Evolutionary conservation across 2,113 vertebrate genomes (phyloP), one percentile per base, ranked within the genome.

Genomic region (Puffinus mauretanicus): DNA sequence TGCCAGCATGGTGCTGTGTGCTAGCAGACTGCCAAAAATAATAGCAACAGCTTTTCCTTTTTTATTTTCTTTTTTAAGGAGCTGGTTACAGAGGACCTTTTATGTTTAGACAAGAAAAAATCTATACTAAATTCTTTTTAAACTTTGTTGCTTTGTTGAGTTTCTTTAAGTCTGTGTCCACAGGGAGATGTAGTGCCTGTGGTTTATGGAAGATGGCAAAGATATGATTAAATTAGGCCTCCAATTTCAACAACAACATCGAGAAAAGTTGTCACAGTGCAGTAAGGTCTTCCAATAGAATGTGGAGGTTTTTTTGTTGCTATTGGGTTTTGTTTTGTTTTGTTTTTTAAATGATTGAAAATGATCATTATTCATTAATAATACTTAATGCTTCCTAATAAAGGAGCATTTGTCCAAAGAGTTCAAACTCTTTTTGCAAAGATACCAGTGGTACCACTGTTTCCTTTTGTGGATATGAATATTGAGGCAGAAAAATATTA

Each of bases 101-200:
- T 90, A 90, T 58, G 72, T 90, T 94, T 82, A 65, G 46, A 86
- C 24, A 72, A 93, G 54, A 82, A 79, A 96, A 96, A 93, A 90
- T 84, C 88, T 96, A 94, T 96, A 96, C 82, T 95, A 90, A 96
- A 93, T 91, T 97, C 36, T 93, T 96, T 97, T 97, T 61, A 69
- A 96, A 82, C 75, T 93, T 88, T 65, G 22, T 22, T 76, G 57
- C 49, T 96, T 92, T 94, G 44, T 86, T 94, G 42, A n/a, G 30
- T 89, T 86, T 94, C 88, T 95, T 82, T 55, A 89, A 93, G 72
- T 85, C 86, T 91, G 4, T 75, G 32, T 90, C 90, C 15, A 4
- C 44, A 62, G 47, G 83, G 87, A 93, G 16, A 91, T 66, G 32
- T 69, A 61, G 40, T 62, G 18, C 44, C 69, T 83, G 44, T 93